Conservation (phyloP, 1,140 invertebrate genomes). For the Bombus pascuorum region DNA sequence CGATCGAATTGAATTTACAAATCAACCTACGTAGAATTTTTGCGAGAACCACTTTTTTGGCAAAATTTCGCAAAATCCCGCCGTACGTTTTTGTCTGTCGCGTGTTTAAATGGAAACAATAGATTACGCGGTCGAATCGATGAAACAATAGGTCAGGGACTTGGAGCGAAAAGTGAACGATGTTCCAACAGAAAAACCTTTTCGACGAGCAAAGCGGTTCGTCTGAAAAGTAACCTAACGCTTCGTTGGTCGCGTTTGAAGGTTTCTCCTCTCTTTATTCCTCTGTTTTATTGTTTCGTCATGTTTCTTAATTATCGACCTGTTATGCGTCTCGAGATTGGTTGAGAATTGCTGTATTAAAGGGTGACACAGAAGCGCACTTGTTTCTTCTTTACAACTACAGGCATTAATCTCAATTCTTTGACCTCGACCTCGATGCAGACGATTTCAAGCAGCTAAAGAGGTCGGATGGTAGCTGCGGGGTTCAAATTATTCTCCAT, state of each 20-base stretch:
- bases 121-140: constrained; percentile 13
- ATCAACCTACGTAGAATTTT: background rate
- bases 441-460: constrained; percentile 22
- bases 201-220: background rate
- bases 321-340: background rate
- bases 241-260: background rate
- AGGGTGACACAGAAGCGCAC: background rate
- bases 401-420: constrained; percentile 45
- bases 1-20: too few relatives aligned
- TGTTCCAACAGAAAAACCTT: background rate
- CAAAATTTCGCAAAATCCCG: background rate
- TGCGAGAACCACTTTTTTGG: accelerated
- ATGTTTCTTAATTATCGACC: background rate
- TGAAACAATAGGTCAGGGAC: background rate
- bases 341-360: background rate
- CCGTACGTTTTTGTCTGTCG: background rate
- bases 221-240: background rate
- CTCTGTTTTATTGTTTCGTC: background rate
- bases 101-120: background rate
- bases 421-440: constrained; percentile 45
- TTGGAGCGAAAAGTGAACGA: background rate
- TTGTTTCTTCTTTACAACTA: background rate
- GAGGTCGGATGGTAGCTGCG: constrained; percentile 21
- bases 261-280: background rate
- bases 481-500: constrained; percentile 34